Evolutionary conservation across 2,888 invertebrate genomes (phyloP), one percentile per base, ranked within the genome.

Genomic region (Drosophila peninsularis): DNA sequence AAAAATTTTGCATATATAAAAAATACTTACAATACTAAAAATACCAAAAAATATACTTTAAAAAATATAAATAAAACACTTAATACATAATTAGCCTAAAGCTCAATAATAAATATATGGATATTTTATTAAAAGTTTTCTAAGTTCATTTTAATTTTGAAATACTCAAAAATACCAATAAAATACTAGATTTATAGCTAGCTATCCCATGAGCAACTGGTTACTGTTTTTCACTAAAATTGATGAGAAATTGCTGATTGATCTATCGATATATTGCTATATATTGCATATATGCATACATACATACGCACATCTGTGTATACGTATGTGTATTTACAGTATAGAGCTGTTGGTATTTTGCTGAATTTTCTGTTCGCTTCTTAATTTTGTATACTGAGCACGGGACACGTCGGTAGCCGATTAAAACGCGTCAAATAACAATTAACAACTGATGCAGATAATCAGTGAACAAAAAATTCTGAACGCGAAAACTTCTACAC

Each of bases 361-460:
- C 27, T 44, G 50, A 9, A 5, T 27, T 27, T 10, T 6, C 19
- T 41, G 27, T 30, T 30, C 27, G 27, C 7, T 30, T 21, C 13
- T 13, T 13, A 13, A 34, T 52, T 73, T 63, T 61, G 52, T 50
- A 34, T 64, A 58, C 60, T 49, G 65, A 70, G 71, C 77, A 76
- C 80, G 65, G 71, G 80, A 71, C 63, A 88, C 82, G 80, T 90
- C 90, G 90, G 90, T 85, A 89, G 86, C 90, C 84, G 91, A 89
- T 84, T 76, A 84, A 85, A 90, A 82, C 91, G 80, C 91, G 91
- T 91, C 91, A 91, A 91, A 91, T 91, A 89, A 83, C 91, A 89
- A 90, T 91, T 91, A 91, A 91, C 91, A 91, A 91, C 91, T 91
- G 91, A 89, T 91, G 82, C 83, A 90, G 90, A 91, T 91, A 91